These are phyloP conservation scores for Mola mola DNA, from an alignment of 2,113 vertebrate genomes.

Conservation along the genomic window DNA sequence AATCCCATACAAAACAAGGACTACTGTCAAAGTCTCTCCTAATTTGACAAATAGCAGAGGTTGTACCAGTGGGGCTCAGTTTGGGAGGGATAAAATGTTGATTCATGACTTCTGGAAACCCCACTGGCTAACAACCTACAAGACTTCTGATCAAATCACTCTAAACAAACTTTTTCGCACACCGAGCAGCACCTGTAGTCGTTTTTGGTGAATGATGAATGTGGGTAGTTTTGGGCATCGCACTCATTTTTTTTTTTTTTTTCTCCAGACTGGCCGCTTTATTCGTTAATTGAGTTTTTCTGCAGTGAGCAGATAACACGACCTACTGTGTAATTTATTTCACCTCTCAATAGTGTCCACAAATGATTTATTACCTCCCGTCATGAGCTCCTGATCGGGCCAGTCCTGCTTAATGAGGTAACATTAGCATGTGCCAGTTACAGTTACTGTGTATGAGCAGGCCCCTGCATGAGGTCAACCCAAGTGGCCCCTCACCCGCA, in stretches of 20 bases:
- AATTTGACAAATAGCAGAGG: conserved; percentile 56
- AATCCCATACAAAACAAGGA: conserved; percentile 70
- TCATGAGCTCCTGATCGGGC: conserved; percentile 56
- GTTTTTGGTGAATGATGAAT: not conserved
- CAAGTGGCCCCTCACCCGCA: not conserved
- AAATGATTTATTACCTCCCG: conserved; percentile 74
- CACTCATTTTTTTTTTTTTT: not conserved
- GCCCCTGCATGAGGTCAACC: conserved; percentile 19
- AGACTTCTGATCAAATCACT: conserved; percentile 55
- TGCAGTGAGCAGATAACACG: conserved; percentile 55
- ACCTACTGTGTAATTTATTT: conserved; percentile 67
- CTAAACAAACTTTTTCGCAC: conserved; percentile 38
- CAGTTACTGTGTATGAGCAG: conserved; percentile 48
- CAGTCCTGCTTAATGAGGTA: conserved; percentile 62
- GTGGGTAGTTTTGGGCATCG: conserved; percentile 14
- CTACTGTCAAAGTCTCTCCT: conserved; percentile 59
- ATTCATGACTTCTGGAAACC: conserved; percentile 60
- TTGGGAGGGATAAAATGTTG: conserved; percentile 53
- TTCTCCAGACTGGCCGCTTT: not conserved
- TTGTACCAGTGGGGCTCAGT: conserved; percentile 37
- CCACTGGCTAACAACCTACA: conserved; percentile 34
- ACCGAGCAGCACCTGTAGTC: conserved; percentile 33
- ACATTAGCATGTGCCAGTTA: conserved; percentile 68
- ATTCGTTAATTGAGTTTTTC: conserved; percentile 37
- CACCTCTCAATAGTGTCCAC: conserved; percentile 58